These are phyloP conservation scores for Dysmachus trigonus DNA, from an alignment of 2,888 invertebrate genomes.

Conservation along the genomic window DNA sequence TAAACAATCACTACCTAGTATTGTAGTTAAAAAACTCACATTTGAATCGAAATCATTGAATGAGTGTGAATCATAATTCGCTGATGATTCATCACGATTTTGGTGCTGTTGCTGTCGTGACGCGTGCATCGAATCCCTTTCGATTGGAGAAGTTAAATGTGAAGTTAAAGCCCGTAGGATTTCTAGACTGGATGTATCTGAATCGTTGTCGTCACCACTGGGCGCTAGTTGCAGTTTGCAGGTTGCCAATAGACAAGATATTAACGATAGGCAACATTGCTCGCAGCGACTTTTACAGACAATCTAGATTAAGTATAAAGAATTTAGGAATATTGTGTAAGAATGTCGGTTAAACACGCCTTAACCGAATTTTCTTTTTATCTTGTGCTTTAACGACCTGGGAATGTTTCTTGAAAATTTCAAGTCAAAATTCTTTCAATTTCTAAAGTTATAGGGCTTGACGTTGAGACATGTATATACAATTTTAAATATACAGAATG, in stretches of 20 bases:
- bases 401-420: too few species aligned
- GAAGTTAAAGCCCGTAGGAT: slow-evolving; percentile 60
- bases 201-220: slow-evolving; percentile 57
- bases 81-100: not conserved
- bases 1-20: too few species aligned
- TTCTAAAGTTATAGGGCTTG: too few species aligned
- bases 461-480: too few species aligned
- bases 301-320: slow-evolving; percentile 35
- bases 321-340: not conserved
- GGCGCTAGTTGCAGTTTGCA: slow-evolving; percentile 51
- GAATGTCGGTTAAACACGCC: too few species aligned
- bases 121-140: slow-evolving; percentile 18
- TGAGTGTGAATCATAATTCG: not conserved
- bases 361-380: too few species aligned
- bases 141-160: slow-evolving; percentile 53
- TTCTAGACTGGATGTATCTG: slow-evolving; percentile 61
- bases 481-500: too few species aligned
- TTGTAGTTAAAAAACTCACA: not conserved
- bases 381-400: too few species aligned
- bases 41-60: slow-evolving; percentile 40
- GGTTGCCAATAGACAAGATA: slow-evolving; percentile 51
- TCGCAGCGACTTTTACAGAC: slow-evolving; percentile 75
- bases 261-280: slow-evolving; percentile 74
- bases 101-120: not conserved
- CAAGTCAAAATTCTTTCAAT: too few species aligned